Evolutionary conservation across 2,888 invertebrate species (phyloP), one percentile per base, ranked within the genome.

Genomic region (Tricholauxania praeusta): DNA sequence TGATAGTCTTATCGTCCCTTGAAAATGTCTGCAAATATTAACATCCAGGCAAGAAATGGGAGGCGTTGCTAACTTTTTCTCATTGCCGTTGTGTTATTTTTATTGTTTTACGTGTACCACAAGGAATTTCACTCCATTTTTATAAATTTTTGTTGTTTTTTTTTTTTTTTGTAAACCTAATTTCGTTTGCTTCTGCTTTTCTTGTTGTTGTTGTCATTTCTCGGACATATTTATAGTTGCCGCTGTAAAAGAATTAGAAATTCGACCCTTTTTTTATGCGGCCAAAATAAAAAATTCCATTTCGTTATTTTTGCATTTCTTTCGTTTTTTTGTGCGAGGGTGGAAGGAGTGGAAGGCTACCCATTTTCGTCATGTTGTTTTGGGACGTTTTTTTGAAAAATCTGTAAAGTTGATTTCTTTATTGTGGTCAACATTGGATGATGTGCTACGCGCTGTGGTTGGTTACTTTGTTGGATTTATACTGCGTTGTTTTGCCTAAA

Each of bases 371-470:
- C 28, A 19, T 59, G 19, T 62, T 32, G 62, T 19, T 28, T 64
- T 60, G 22, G 28, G 28, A 32, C 60, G 22, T 60, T 15, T 22
- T 32, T 60, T n/a, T 64, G 48, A 32, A 48, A 69, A 53, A 59
- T 62, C 57, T 51, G 39, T 17, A 62, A 67, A 66, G 69, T 66
- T 66, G 70, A 62, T 72, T 74, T 65, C 74, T 74, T 74, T 72
- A 72, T 72, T 74, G 72, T 72, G 72, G 74, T 70, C 66, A 62
- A 39, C 28, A 53, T 52, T n/a, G 52, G 10, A 19, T 57, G 49
- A 14, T 22, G 32, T 49, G n/a, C 32, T 53, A 15, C 47, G 49
- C 59, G 14, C n/a, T 19, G 15, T 6, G 49, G 59, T 19, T 14
- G 19, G 48, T 4, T 3, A n/a, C 4, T 22, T 14, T 51, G 48